Base-by-base conservation (phyloP, 1,140 invertebrate genomes). In the Heliconius hermathena region DNA sequence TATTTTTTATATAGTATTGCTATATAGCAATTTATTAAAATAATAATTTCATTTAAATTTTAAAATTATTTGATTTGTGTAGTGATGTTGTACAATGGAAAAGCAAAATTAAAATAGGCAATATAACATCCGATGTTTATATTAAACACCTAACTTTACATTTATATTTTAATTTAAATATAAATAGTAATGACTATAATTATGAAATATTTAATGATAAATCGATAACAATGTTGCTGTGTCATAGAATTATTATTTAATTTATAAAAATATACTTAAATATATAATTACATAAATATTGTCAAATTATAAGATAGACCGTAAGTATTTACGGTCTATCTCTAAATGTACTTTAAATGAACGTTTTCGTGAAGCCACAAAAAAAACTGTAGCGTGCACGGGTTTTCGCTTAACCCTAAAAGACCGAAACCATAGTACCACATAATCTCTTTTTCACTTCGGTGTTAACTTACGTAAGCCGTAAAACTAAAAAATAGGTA, bases 391-490 rank as follows among this genome's bases (percentile, higher is more conserved):
- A 9, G 78, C 81, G 78, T 79, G 85, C 85, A 84, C 85, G 77
- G 79, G 78, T 81, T 81, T 78, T 81, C 83, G 80, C 84, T 93
- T 89, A 92, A 92, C 90, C 92, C 92, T 92, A 89, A 93, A 83
- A 82, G 83, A 87, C 86, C 73, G 91, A 94, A 94, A 90, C 92
- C 92, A 83, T 91, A 93, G 70, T 81, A 89, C 83, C 81, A 83
- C 87, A 82, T 93, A 92, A 93, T 91, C 92, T 92, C 81, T 85
- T 84, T 8, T 38, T 22, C 71, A 72, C 71, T 81, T 81, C 74
- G 78, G 83, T 82, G 80, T 82, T 84, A 73, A 79, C 79, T 84
- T 84, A 84, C 82, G 78, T 78, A 80, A 80, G 79, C 72, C 76
- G 49, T 71, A 36, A 71, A 71, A 77, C 76, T 76, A 52, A 76